phyloP scores from a whole-genome alignment of 2,888 invertebrate species.

The Cabera pusaria region DNA sequence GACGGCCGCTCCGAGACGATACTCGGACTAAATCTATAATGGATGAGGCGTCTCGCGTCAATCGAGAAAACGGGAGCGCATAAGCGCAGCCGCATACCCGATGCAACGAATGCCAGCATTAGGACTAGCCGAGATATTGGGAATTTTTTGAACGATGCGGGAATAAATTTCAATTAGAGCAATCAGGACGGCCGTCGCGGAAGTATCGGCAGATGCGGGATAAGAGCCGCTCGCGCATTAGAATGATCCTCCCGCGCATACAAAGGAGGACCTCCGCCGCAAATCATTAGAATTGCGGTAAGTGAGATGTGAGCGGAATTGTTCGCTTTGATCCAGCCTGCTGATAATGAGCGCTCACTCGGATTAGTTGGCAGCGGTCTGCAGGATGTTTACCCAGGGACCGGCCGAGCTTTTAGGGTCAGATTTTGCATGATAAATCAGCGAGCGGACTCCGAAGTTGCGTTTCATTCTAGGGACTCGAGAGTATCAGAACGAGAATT shows the following conservation, averaged over 20 bases:
- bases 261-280: constrained; percentile 71
- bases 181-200: constrained; percentile 54
- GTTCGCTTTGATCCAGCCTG: constrained; percentile 56
- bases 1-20: constrained; percentile 57
- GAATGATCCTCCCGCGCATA: constrained; percentile 51
- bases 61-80: constrained; percentile 76
- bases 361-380: constrained; percentile 57
- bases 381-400: constrained; percentile 44
- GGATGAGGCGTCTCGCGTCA: constrained; percentile 78
- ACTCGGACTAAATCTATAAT: constrained; percentile 78
- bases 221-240: constrained; percentile 22
- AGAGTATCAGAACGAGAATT: constrained; percentile 27
- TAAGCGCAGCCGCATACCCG: constrained; percentile 67
- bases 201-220: constrained; percentile 44
- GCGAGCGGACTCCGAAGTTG: constrained; percentile 8
- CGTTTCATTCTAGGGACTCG: constrained; percentile 11
- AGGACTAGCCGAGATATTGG: too few species aligned
- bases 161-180: constrained; percentile 79
- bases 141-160: too few species aligned
- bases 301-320: constrained; percentile 77
- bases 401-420: constrained; percentile 39
- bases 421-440: constrained; percentile 36
- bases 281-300: constrained; percentile 79
- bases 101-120: constrained; percentile 49
- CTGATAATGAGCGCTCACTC: constrained; percentile 63